Evolutionary conservation across 2,113 vertebrate genomes (phyloP), one percentile per base, ranked within the genome.

Genomic region (Edolisoma coerulescens): DNA sequence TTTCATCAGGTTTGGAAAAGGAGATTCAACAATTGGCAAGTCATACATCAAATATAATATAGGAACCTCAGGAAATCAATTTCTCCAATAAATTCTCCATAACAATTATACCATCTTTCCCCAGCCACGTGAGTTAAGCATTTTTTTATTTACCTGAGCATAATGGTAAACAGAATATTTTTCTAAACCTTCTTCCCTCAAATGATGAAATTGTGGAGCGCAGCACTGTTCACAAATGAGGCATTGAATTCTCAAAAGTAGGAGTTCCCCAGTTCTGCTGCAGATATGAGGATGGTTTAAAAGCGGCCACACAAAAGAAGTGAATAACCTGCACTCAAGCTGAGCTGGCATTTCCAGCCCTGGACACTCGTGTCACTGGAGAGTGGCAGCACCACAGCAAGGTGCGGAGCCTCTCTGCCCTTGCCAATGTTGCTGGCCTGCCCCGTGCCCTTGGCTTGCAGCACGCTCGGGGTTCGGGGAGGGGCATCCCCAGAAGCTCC

Each of bases 41-140:
- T 41, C 35, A 50, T 56, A 32, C 17, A 73, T 61, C 15, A 33
- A 47, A 56, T 22, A 56, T 24, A 60, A 30, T 57, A 52, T 11
- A 68, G 27, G 44, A 93, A 64, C 15, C 10, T 92, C 2, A 1
- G n/a, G 7, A 91, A 91, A 81, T 54, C 1, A 0, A 7, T 89
- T 86, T 81, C n/a, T 89, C 22, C 37, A 13, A 65, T 80, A 70
- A 73, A 74, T 49, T 41, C 39, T 39, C 54, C 22, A 23, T 3
- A 33, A 39, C 15, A 5, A 26, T 37, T 23, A 14, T 33, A 37
- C 8, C 0, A 0, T 49, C n/a, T 80, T 84, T 68, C 69, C 64
- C 59, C 5, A 4, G 13, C 11, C 73, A 44, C 0, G 0, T n/a
- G 6, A 69, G 16, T 44, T 30, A 47, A 47, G 27, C 22, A 30